phyloP scores from a whole-genome alignment of 2,113 vertebrate genomes.

The Athene cunicularia region DNA sequence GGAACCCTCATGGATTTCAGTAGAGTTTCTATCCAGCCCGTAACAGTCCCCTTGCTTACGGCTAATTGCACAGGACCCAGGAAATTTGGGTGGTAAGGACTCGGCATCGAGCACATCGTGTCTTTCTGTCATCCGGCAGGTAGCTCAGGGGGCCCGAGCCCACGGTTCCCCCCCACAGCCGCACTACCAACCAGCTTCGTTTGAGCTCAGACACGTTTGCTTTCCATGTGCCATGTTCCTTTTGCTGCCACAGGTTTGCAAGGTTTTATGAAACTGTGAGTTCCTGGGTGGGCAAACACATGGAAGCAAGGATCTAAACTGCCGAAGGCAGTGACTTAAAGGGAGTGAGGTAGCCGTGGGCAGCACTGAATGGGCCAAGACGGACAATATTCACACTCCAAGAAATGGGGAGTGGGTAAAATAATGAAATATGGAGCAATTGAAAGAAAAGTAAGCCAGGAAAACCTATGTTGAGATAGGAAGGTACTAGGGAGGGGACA shows the following conservation, averaged over 20 bases:
- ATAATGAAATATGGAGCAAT: not conserved
- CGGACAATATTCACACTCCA: not conserved
- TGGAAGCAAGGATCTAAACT: not conserved
- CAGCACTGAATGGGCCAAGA: not conserved
- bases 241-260: not conserved
- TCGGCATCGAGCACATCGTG: rapidly evolving
- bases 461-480: not conserved
- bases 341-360: not conserved
- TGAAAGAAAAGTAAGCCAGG: not conserved
- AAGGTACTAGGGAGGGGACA: not conserved
- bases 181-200: rapidly evolving
- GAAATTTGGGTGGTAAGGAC: not conserved
- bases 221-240: not conserved
- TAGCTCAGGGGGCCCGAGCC: not conserved
- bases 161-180: rapidly evolving
- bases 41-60: not conserved
- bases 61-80: not conserved
- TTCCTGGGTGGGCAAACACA: not conserved
- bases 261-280: not conserved
- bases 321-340: not conserved
- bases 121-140: not conserved
- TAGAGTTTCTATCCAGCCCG: not conserved
- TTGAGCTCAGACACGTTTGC: rapidly evolving
- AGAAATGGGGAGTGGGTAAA: not conserved
- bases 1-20: not conserved